Base-by-base conservation (phyloP, 2,888 invertebrate species). In the Hypomecis atomaria region DNA sequence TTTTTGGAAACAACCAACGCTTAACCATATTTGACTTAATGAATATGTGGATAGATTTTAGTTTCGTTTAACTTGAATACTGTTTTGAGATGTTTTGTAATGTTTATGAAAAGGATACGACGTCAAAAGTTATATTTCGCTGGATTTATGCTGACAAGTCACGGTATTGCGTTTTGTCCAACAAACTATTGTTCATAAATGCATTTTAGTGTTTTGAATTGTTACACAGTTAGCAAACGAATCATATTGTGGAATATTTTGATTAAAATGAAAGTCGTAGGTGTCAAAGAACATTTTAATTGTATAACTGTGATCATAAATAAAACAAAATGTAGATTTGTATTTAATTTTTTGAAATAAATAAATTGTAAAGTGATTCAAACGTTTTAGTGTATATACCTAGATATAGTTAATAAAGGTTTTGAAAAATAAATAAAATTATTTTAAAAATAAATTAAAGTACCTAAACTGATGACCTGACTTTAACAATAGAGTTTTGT, bases 91-190 rank as follows among this genome's bases (percentile, higher is more conserved):
- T 0, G 11, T 49, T 33, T 47, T 38, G 36, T 1, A 57, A 6
- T n/a, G 10, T 23, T 11, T 10, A 10, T 52, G 48, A 38, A 36
- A 59, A 42, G 54, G 78, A 71, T 78, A 82, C 86, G 86, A 87
- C 87, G 73, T 81, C 70, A 81, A 84, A 59, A 88, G 82, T 88
- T 87, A 89, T 87, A 89, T 87, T 84, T 84, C 78, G 75, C 72
- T 75, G 77, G 83, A 90, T 90, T 91, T 89, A 91, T 84, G 77
- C 71, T 78, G 90, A 90, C 90, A 87, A 75, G 84, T 78, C 90
- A 90, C 88, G 89, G 73, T 66, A 89, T 86, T 87, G 83, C 84
- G 84, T 88, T 89, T 84, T 85, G 84, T 85, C 70, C 62, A 67
- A 55, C 73, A 77, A 85, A 87, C 89, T 86, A 87, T 78, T 65